A percentile compares a stretch with the other conserved stretches of the same genome.
Evolutionary conservation across 2,888 invertebrate genomes (phyloP).

Genomic region (Caenorhabditis sinica): DNA sequence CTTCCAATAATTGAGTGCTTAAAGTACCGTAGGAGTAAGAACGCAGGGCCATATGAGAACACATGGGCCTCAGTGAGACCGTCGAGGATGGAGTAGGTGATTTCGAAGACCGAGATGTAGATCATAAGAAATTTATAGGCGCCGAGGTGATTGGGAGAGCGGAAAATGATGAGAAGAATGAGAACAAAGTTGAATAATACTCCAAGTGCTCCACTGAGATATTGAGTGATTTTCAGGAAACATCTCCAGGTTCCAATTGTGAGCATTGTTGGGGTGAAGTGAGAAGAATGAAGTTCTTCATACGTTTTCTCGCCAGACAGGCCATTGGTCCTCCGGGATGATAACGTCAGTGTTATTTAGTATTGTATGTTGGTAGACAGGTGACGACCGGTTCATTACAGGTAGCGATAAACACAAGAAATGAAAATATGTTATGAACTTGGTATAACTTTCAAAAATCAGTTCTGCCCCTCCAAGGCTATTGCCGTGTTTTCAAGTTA

Average conservation of each 20-base stretch:
- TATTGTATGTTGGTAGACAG: no score
- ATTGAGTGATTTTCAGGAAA: conserved; percentile 7
- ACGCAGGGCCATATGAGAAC: neutral
- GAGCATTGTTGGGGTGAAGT: conserved; percentile 7
- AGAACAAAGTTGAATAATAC: conserved; percentile 9
- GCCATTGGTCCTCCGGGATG: no score
- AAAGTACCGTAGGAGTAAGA: neutral
- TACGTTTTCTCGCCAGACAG: no score
- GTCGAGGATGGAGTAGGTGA: conserved; percentile 7
- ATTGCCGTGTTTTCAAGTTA: no score
- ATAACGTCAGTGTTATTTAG: no score
- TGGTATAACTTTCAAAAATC: no score
- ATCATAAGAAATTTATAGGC: conserved; percentile 44
- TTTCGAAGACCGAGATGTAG: conserved; percentile 24
- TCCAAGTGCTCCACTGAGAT: neutral
- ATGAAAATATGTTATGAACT: no score
- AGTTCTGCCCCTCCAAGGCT: no score
- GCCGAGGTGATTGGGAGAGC: conserved; percentile 21
- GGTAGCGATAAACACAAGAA: no score
- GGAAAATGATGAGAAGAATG: conserved; percentile 21
- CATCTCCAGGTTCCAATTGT: neutral
- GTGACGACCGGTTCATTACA: no score
- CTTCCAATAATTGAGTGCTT: neutral
- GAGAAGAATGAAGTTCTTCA: no score
- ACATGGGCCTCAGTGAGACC: neutral